These are phyloP conservation scores for Poecilus cupreus DNA, from an alignment of 2,888 invertebrate species.

Conservation along the genomic window DNA sequence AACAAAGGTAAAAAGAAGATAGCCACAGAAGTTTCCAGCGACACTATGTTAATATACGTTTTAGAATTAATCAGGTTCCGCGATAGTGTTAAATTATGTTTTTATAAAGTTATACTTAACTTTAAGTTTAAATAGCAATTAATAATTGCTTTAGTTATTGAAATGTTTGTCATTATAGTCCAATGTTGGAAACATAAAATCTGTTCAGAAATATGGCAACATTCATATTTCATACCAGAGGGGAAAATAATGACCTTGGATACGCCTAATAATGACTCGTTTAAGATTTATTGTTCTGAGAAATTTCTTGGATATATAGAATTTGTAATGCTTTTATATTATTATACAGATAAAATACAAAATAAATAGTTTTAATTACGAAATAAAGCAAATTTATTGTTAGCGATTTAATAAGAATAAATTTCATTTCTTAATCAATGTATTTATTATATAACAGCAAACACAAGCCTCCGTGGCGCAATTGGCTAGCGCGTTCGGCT, in stretches of 20 bases:
- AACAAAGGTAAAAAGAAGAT: background rate
- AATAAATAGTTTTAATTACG: background rate
- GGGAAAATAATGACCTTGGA: conserved; percentile 39
- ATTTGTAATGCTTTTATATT: no score
- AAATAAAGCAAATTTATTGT: no score
- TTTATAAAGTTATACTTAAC: background rate
- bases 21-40: background rate
- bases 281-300: background rate
- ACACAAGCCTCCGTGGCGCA: conserved; percentile 88
- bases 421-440: background rate
- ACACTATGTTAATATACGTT: background rate
- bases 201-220: conserved; percentile 30
- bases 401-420: background rate
- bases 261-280: background rate
- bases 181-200: background rate
- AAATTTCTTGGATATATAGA: background rate
- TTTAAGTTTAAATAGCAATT: no score
- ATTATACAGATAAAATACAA: no score
- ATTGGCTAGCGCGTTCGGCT: conserved; percentile 98
- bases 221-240: conserved; percentile 1
- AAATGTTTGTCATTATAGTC: background rate
- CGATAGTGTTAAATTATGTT: background rate
- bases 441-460: background rate
- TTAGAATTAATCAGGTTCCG: background rate
- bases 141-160: background rate